phyloP scores from a whole-genome alignment of 2,113 vertebrate genomes.

The Phasianus colchicus region DNA sequence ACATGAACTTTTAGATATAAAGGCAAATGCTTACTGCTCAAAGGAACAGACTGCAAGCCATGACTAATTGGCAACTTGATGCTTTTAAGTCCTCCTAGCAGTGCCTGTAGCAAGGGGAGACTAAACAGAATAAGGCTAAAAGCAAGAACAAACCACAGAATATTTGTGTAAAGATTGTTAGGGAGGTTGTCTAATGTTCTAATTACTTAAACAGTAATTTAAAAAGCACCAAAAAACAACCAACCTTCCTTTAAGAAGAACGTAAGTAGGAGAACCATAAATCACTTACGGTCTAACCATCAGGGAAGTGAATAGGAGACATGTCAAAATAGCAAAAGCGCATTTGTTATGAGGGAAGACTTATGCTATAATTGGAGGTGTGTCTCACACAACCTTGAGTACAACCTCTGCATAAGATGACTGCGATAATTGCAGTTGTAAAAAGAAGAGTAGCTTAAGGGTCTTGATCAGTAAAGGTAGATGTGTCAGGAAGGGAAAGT shows the following conservation, averaged over 20 bases:
- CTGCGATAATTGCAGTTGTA: neutral
- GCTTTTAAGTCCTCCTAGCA: neutral
- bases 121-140: neutral
- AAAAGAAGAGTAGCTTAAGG: neutral
- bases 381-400: neutral
- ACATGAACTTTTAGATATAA: constrained; percentile 1
- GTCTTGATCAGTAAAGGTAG: neutral
- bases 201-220: neutral
- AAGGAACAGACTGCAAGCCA: neutral
- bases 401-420: neutral
- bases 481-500: neutral
- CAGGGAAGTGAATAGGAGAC: neutral
- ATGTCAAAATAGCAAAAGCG: neutral
- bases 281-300: neutral
- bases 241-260: neutral
- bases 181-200: neutral
- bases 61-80: neutral
- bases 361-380: neutral
- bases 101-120: neutral
- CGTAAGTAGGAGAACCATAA: accelerated
- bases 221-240: accelerated
- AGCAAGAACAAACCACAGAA: neutral
- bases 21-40: neutral
- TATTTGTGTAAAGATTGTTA: neutral
- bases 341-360: neutral